phyloP scores from a whole-genome alignment of 2,797 vertebrate species.

The Catostomus latipinnis region DNA sequence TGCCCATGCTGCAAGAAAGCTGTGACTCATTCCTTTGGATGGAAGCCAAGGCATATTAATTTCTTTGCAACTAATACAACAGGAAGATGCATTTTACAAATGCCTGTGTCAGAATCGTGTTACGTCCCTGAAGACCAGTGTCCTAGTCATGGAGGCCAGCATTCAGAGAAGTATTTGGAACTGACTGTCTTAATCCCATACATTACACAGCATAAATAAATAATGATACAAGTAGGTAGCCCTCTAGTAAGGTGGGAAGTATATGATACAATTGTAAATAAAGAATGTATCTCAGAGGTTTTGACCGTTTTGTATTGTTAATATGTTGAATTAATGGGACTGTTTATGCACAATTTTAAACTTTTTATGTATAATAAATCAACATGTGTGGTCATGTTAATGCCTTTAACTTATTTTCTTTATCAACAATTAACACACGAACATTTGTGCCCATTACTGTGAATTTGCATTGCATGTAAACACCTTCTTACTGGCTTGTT shows the following conservation, averaged over 20 bases:
- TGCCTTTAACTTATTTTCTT: no score
- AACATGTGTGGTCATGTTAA: no score
- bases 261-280: conserved; percentile 1
- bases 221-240: conserved; percentile 40
- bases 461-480: no score
- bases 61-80: conserved; percentile 61
- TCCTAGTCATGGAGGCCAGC: conserved; percentile 49
- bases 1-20: conserved; percentile 37
- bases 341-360: background rate
- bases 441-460: no score
- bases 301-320: background rate
- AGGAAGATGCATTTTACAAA: conserved; percentile 62
- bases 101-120: conserved; percentile 56
- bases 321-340: background rate
- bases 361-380: background rate
- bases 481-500: no score
- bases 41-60: conserved; percentile 59
- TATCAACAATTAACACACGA: no score
- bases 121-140: conserved; percentile 51
- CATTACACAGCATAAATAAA: conserved; percentile 39
- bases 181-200: conserved; percentile 31
- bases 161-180: conserved; percentile 31
- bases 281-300: background rate
- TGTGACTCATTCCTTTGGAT: conserved; percentile 58
- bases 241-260: conserved; percentile 25